A percentile compares a stretch with the other conserved stretches of the same genome.
These are phyloP conservation scores for Nasua narica DNA, from an alignment of 2,797 vertebrate species.

Conservation along the genomic window DNA sequence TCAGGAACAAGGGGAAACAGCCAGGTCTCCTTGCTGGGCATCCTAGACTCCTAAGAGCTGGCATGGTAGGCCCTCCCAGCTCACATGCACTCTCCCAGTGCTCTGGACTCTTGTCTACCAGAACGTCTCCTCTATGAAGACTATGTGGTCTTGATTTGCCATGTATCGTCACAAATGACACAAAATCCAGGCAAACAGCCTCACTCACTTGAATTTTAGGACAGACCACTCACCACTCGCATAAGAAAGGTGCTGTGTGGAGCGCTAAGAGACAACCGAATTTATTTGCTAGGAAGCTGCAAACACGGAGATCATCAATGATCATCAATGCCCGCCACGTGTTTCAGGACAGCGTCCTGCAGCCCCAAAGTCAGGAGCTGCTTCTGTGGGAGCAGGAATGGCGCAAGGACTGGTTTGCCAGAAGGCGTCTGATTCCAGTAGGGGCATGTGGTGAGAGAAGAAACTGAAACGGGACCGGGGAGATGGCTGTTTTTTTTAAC, in stretches of 20 bases:
- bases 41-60: neutral
- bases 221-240: neutral
- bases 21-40: neutral
- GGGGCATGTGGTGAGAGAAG: neutral
- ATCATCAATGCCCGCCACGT: neutral
- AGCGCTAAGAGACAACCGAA: neutral
- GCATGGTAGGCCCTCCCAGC: neutral
- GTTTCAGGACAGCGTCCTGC: fast-evolving
- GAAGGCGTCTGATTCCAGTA: neutral
- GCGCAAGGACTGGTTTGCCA: neutral
- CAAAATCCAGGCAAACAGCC: slow-evolving; percentile 4
- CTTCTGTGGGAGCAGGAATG: neutral
- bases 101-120: neutral
- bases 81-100: neutral
- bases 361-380: neutral
- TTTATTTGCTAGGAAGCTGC: neutral
- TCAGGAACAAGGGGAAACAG: neutral
- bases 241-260: neutral
- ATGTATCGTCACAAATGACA: neutral
- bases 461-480: neutral
- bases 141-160: neutral
- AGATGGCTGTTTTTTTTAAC: neutral
- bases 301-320: neutral
- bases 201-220: neutral
- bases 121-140: neutral